Conservation (phyloP, 1,140 invertebrate genomes). For the Hylyphantes graminicola region DNA sequence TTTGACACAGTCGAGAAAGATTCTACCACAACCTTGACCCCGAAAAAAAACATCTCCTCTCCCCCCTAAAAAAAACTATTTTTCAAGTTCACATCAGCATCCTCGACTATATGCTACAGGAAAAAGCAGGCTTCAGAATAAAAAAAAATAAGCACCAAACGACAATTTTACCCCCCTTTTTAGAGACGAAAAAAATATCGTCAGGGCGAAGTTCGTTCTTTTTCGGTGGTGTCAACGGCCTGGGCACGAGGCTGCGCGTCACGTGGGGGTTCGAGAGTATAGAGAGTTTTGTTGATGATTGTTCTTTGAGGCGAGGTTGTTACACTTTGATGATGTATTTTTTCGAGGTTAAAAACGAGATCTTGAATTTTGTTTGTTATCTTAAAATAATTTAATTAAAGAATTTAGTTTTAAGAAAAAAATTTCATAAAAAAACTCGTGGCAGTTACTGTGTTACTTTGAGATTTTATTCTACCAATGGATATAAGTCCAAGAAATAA, state of each 20-base stretch:
- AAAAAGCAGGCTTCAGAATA: conserved; percentile 7
- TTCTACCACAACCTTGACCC: conserved; percentile 39
- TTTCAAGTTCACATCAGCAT: conserved; percentile 45
- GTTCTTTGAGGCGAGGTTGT: too few species aligned
- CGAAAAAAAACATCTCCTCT: conserved; percentile 24
- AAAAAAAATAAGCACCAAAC: neutral
- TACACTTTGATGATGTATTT: too few species aligned
- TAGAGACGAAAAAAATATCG: neutral
- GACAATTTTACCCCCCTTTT: neutral
- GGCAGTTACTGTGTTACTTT: too few species aligned
- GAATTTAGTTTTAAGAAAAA: too few species aligned
- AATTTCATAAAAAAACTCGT: too few species aligned
- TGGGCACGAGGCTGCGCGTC: conserved; percentile 56
- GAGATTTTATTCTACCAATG: too few species aligned
- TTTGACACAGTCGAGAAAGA: too few species aligned
- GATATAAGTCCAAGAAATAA: too few species aligned
- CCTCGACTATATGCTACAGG: neutral
- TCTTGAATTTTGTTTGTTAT: too few species aligned
- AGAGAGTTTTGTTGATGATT: too few species aligned
- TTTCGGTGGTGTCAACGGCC: conserved; percentile 37
- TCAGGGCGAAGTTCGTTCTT: conserved; percentile 10
- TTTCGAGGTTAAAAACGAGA: too few species aligned
- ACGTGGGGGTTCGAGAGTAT: conserved; percentile 20
- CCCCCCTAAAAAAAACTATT: neutral
- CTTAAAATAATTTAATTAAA: too few species aligned